Conservation (phyloP, 2,113 vertebrate species). For the Alligator sinensis region DNA sequence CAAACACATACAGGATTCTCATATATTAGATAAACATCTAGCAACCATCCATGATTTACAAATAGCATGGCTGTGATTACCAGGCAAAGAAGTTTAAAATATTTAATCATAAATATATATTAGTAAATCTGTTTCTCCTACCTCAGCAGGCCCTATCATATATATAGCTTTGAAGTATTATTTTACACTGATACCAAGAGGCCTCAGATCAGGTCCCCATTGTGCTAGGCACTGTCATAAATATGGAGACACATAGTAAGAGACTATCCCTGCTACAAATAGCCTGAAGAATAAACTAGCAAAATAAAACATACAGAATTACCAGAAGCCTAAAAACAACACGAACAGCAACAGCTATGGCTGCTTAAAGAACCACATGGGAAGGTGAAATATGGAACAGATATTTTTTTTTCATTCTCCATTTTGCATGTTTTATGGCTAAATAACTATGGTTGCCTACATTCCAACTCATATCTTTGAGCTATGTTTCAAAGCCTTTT, state of each 20-base stretch:
- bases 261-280: slow-evolving; percentile 46
- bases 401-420: slow-evolving; percentile 16
- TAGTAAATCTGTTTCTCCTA: slow-evolving; percentile 13
- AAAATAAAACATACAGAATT: not conserved
- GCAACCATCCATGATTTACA: not conserved
- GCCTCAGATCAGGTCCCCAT: slow-evolving; percentile 36
- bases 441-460: slow-evolving; percentile 5
- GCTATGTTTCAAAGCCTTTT: not conserved
- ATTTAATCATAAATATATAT: not conserved
- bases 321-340: not conserved
- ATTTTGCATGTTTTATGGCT: slow-evolving; percentile 15
- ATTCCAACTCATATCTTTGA: slow-evolving; percentile 11
- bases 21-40: slow-evolving; percentile 23
- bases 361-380: slow-evolving; percentile 3
- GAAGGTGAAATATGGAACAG: slow-evolving; percentile 40
- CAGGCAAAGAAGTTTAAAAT: not conserved
- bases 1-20: slow-evolving; percentile 43
- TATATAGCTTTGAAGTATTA: slow-evolving; percentile 58
- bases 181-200: slow-evolving; percentile 39
- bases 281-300: not conserved
- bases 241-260: slow-evolving; percentile 35
- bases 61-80: not conserved
- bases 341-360: not conserved
- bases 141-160: slow-evolving; percentile 27
- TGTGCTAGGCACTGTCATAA: slow-evolving; percentile 49